Base-by-base conservation (phyloP, 37 sponge, comb jelly and placozoan genomes). In the Geodia barretti region DNA sequence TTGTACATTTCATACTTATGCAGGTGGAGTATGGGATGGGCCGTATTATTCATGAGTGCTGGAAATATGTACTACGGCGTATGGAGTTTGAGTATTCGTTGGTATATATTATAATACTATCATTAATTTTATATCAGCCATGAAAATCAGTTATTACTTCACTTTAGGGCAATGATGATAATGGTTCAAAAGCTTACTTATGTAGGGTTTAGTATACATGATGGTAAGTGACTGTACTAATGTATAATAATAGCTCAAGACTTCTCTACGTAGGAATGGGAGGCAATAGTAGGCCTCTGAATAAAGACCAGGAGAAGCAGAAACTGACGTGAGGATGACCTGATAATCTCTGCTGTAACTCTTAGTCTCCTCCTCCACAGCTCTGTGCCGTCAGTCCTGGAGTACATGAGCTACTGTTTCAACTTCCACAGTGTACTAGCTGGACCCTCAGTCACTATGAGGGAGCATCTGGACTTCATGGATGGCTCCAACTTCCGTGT, bases 321-420 rank as follows among this genome's bases (percentile, higher is more conserved):
- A 47, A 47, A 14, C 54, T 47, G 7, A 14, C 14, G 54, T 47
- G 14, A 47, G 54, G 7, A n/a, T n/a, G n/a, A n/a, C n/a, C n/a
- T n/a, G n/a, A n/a, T n/a, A n/a, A n/a, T n/a, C n/a, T n/a, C n/a
- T n/a, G 7, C 14, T 47, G 14, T 14, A 47, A 47, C 11, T 47
- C 54, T 14, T 47, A 47, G 54, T 47, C 54, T 14, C 54, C 54
- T 14, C 14, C 54, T 17, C 54, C 54, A 7, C 38, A 86, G 74
- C 67, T 26, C n/a, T 9, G 2, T 5, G 2, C 94, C 94, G 1
- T 59, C 84, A 1, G 29, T 87, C 5, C 76, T 92, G 60, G 84
- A 86, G 64, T 95, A 88, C 83, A 79, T 87, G 40, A 64, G 90
- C 70, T 95, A 95, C 61, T 75, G 32, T 42, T 92, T 92, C 92